Percentiles rank a stretch among this genome's conserved stretches.
Evolutionary conservation across 2,797 vertebrate genomes (phyloP).

Genomic region (Lepidocolaptes lacrymiger): DNA sequence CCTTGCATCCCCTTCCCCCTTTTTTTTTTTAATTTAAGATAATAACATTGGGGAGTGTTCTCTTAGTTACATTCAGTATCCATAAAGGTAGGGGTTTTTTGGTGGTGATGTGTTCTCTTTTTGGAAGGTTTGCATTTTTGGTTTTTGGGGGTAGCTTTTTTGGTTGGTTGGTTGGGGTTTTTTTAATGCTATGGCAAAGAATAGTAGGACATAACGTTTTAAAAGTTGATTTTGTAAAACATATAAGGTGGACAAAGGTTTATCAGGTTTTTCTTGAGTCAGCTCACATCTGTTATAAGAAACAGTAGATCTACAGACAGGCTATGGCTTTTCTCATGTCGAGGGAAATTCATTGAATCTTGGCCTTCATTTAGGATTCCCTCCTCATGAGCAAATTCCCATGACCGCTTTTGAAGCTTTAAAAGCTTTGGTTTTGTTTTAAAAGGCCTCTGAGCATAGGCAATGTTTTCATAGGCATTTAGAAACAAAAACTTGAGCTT

Average conservation of each 20-base stretch:
- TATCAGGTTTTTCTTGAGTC: neutral
- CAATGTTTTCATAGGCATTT: conserved; percentile 70
- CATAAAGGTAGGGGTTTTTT: neutral
- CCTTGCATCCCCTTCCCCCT: accelerated
- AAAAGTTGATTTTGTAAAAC: neutral
- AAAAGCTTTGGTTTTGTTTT: conserved; percentile 72
- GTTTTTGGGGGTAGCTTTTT: accelerated
- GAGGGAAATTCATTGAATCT: conserved; percentile 58
- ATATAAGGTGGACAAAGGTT: neutral
- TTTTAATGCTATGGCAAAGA: neutral
- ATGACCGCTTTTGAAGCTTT: conserved; percentile 67
- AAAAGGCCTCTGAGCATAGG: conserved; percentile 64
- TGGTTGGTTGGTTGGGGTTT: neutral
- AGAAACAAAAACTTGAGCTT: conserved; percentile 67
- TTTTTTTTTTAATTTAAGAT: neutral
- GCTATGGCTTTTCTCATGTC: conserved; percentile 27
- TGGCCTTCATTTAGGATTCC: conserved; percentile 68
- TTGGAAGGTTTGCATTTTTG: neutral
- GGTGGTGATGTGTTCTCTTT: neutral
- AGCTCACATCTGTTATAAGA: neutral
- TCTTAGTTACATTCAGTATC: neutral
- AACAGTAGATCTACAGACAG: neutral
- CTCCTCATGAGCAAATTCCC: conserved; percentile 69
- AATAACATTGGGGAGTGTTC: neutral
- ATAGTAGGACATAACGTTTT: neutral